Conservation (phyloP, 2,113 vertebrate species). For the Pterocles orientalis region DNA sequence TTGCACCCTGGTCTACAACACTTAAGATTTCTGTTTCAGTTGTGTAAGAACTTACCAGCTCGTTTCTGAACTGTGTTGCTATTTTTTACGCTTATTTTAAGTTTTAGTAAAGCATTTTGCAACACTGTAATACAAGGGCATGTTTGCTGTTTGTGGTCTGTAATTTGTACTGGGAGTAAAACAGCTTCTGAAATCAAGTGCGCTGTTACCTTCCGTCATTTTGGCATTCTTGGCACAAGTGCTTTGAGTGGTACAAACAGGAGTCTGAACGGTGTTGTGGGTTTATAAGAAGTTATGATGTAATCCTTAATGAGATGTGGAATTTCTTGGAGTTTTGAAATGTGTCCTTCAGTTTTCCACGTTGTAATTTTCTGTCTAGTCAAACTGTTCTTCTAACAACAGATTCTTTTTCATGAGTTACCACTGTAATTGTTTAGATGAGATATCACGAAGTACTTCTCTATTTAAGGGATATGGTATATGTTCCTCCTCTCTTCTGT, state of each 20-base stretch:
- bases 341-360: background rate
- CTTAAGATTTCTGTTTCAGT: background rate
- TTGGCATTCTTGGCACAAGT: background rate
- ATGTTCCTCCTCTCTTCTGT: background rate
- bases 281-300: background rate
- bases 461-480: background rate
- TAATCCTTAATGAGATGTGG: background rate
- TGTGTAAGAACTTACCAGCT: background rate
- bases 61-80: background rate
- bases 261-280: background rate
- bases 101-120: background rate
- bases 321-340: background rate
- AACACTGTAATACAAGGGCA: fast-evolving
- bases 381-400: background rate
- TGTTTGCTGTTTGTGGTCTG: background rate
- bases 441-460: background rate
- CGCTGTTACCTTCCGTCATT: background rate
- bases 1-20: background rate
- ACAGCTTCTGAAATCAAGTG: background rate
- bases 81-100: background rate
- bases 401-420: background rate
- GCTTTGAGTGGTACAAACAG: background rate
- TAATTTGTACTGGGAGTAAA: background rate
- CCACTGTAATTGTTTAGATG: background rate
- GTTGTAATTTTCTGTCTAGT: background rate